Percentiles rank a stretch among this genome's conserved stretches.
Evolutionary conservation across 2,888 invertebrate species (phyloP).

Genomic region (Drosophila paranaensis): DNA sequence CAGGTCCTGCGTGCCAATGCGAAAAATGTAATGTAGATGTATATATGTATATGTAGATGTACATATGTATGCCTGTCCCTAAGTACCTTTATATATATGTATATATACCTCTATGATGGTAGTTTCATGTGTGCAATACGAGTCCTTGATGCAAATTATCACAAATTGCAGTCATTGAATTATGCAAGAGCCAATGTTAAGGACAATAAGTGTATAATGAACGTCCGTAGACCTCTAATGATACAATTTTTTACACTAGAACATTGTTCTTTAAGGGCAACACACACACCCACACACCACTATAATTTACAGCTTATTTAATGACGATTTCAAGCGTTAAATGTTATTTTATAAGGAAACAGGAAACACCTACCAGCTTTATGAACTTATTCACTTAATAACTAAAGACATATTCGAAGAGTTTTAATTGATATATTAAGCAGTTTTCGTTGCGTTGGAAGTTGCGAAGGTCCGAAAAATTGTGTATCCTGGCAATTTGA

Average conservation of each 20-base stretch:
- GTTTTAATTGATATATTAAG: constrained; percentile 26
- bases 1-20: constrained; percentile 14
- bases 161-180: constrained; percentile 15
- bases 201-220: not conserved
- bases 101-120: not conserved
- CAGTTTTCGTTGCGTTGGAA: constrained; percentile 37
- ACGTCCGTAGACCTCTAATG: too few relatives aligned
- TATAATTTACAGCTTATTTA: constrained; percentile 1
- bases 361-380: constrained; percentile 33
- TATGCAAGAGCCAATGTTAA: not conserved
- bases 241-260: not conserved
- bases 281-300: not conserved
- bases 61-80: not conserved
- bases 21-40: not conserved
- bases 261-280: not conserved
- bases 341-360: not conserved
- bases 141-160: constrained; percentile 26
- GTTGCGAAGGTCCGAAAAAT: constrained; percentile 74
- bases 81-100: not conserved
- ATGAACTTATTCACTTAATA: constrained; percentile 31
- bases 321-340: not conserved
- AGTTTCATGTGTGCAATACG: not conserved
- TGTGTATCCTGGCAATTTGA: constrained; percentile 74
- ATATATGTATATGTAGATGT: not conserved
- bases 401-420: constrained; percentile 45